phyloP scores from a whole-genome alignment of 2,113 vertebrate genomes.

The Callopanchax toddi region DNA sequence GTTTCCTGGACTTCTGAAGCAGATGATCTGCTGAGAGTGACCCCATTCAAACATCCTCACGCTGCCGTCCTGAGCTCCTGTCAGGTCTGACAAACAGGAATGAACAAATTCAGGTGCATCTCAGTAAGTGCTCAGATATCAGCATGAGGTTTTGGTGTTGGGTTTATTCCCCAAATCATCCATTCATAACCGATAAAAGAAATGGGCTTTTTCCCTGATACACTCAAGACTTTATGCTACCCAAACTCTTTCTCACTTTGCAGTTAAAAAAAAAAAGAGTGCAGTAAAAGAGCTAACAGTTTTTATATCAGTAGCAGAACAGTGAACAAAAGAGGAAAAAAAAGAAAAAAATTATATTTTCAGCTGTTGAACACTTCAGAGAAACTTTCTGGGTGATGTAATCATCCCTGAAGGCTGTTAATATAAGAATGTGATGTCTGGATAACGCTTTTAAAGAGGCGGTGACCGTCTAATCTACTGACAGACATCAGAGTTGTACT shows the following conservation, averaged over 20 bases:
- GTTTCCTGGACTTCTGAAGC: conserved; percentile 94
- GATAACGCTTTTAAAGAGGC: conserved; percentile 8
- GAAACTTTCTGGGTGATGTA: conserved; percentile 27
- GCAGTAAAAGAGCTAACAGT: conserved; percentile 17
- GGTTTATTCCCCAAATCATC: conserved; percentile 17
- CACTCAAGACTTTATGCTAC: too few relatives aligned
- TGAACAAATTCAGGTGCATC: neutral
- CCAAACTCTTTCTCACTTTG: conserved; percentile 16
- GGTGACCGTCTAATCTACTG: conserved; percentile 10
- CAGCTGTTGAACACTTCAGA: conserved; percentile 8
- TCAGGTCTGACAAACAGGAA: conserved; percentile 84
- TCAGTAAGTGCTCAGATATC: neutral
- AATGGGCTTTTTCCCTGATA: conserved; percentile 22
- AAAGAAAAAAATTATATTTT: neutral
- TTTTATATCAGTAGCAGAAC: conserved; percentile 23
- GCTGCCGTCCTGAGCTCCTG: conserved; percentile 96
- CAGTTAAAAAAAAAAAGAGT: conserved; percentile 31
- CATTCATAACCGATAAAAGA: conserved; percentile 27
- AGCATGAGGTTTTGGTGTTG: conserved; percentile 20
- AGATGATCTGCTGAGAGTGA: conserved; percentile 95
- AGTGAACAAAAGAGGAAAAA: neutral
- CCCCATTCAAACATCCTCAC: conserved; percentile 99
- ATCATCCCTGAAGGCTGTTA: conserved; percentile 13
- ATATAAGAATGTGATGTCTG: conserved; percentile 15
- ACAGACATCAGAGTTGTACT: conserved; percentile 72